phyloP scores from a whole-genome alignment of 1,140 invertebrate species.

The Drosophila serrata region DNA sequence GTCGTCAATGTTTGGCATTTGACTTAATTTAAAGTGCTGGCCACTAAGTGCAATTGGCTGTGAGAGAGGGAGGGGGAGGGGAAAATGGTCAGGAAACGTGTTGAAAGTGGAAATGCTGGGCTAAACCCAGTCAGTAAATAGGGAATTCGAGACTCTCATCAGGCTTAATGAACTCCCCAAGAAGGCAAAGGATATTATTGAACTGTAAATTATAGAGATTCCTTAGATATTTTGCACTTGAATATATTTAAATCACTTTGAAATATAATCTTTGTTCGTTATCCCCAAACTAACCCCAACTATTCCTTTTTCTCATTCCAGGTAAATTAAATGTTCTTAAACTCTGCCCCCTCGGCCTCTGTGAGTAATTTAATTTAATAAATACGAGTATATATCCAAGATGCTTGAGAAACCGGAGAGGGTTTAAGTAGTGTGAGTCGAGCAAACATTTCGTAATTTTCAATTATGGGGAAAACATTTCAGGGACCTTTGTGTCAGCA shows the following conservation, averaged over 20 bases:
- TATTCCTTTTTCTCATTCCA: slow-evolving; percentile 54
- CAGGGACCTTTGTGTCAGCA: slow-evolving; percentile 48
- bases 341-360: neutral
- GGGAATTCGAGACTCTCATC: neutral
- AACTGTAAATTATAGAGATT: neutral
- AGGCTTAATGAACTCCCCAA: neutral
- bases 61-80: slow-evolving; percentile 1
- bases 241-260: neutral
- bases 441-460: slow-evolving; percentile 55
- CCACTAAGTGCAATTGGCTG: slow-evolving; percentile 63
- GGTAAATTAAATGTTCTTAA: slow-evolving; percentile 44
- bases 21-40: slow-evolving; percentile 73
- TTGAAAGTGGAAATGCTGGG: slow-evolving; percentile 31
- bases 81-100: slow-evolving; percentile 12
- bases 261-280: slow-evolving; percentile 4
- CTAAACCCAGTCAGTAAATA: slow-evolving; percentile 30
- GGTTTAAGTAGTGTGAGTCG: slow-evolving; percentile 3
- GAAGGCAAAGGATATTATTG: neutral
- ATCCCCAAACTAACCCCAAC: slow-evolving; percentile 17
- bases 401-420: slow-evolving; percentile 13
- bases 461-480: slow-evolving; percentile 56
- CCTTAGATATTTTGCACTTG: neutral
- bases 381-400: slow-evolving; percentile 36
- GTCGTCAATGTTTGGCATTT: slow-evolving; percentile 58
- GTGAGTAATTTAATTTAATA: slow-evolving; percentile 75